A percentile compares a stretch with the other conserved stretches of the same genome.
These are phyloP conservation scores for Pithys albifrons DNA, from an alignment of 2,113 vertebrate genomes.

Conservation along the genomic window DNA sequence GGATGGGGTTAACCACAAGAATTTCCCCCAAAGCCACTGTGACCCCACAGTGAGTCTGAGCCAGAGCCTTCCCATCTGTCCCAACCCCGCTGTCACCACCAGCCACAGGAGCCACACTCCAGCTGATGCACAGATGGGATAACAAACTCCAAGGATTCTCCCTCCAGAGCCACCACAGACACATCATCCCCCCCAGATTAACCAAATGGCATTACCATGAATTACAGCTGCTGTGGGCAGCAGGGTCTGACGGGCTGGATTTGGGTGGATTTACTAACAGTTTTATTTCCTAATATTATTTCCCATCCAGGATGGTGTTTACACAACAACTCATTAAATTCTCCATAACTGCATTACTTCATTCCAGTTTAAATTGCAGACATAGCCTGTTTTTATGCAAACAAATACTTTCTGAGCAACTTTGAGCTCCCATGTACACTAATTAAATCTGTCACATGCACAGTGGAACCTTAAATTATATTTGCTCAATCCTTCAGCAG, in stretches of 20 bases:
- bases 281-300: conserved; percentile 17
- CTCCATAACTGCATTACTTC: background rate
- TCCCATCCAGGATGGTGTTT: conserved; percentile 6
- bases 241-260: background rate
- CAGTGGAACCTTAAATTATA: conserved; percentile 47
- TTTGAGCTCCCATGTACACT: conserved; percentile 30
- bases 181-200: background rate
- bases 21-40: background rate
- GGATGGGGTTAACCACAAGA: rapidly evolving
- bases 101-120: rapidly evolving
- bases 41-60: rapidly evolving
- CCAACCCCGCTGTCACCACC: rapidly evolving
- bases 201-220: background rate
- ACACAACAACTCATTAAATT: conserved; percentile 45
- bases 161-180: background rate
- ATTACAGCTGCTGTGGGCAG: background rate
- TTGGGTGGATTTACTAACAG: background rate
- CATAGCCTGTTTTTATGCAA: conserved; percentile 46
- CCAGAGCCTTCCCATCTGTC: rapidly evolving
- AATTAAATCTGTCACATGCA: conserved; percentile 53
- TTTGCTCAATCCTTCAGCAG: conserved; percentile 35
- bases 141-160: background rate
- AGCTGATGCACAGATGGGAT: rapidly evolving
- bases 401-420: conserved; percentile 54
- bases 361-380: conserved; percentile 38